Conservation (phyloP, 2,113 vertebrate genomes). For the Anhinga anhinga region DNA sequence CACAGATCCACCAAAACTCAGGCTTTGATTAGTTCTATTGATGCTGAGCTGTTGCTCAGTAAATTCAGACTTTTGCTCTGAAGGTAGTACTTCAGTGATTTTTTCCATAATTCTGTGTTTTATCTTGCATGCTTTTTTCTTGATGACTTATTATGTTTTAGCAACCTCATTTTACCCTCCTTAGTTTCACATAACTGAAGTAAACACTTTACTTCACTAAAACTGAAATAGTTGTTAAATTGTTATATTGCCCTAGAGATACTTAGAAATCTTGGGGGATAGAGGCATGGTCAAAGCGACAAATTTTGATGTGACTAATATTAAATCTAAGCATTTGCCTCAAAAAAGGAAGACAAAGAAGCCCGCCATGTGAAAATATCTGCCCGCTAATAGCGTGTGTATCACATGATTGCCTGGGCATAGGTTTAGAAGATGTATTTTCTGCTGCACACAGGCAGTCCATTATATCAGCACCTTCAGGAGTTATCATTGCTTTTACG, state of each 20-base stretch:
- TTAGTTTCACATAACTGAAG: neutral
- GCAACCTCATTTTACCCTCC: neutral
- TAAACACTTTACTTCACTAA: neutral
- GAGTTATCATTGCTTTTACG: neutral
- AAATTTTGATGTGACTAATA: neutral
- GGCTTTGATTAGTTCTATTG: neutral
- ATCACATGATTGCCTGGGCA: neutral
- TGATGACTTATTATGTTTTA: neutral
- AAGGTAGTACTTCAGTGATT: neutral
- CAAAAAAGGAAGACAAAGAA: neutral
- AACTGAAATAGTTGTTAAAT: neutral
- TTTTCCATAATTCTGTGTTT: neutral
- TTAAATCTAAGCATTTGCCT: neutral
- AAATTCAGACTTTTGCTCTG: neutral
- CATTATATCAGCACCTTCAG: neutral
- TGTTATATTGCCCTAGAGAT: neutral
- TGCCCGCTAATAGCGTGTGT: neutral
- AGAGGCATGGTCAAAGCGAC: neutral
- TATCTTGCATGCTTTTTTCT: neutral
- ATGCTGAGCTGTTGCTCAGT: neutral
- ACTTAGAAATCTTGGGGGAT: neutral
- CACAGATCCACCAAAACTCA: neutral
- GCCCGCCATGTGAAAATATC: neutral
- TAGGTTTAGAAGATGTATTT: neutral
- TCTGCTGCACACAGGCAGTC: neutral